phyloP scores from a whole-genome alignment of 1,140 invertebrate genomes.

The Euwallacea fornicatus region DNA sequence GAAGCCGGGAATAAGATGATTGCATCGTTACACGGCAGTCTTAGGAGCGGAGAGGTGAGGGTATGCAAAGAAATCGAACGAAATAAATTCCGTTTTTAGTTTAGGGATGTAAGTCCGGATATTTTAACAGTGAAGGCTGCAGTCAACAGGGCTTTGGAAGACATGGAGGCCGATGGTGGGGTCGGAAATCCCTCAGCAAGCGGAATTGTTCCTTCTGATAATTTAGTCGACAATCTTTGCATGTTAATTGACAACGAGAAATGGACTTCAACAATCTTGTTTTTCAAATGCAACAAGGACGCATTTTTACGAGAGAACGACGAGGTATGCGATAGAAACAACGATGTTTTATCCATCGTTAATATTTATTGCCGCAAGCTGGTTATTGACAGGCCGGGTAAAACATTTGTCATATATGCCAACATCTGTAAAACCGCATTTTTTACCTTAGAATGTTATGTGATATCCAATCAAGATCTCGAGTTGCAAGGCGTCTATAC shows the following conservation, averaged over 20 bases:
- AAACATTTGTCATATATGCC: constrained; percentile 6
- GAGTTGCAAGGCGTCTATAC: constrained; percentile 67
- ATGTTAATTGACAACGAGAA: constrained; percentile 66
- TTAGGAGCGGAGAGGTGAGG: constrained; percentile 56
- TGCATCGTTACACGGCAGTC: constrained; percentile 60
- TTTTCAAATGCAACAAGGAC: constrained; percentile 63
- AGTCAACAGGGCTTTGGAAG: constrained; percentile 59
- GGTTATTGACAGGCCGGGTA: constrained; percentile 68
- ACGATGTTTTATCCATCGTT: constrained; percentile 69
- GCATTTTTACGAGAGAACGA: constrained; percentile 65
- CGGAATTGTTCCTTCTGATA: constrained; percentile 50
- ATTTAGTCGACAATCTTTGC: constrained; percentile 59
- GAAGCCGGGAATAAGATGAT: constrained; percentile 93
- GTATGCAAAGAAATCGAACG: neutral
- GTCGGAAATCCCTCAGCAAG: constrained; percentile 57
- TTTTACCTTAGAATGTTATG: constrained; percentile 47
- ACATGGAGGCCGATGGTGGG: constrained; percentile 61
- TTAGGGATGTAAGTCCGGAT: constrained; percentile 62
- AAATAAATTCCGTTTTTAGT: constrained; percentile 45
- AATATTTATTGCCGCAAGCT: constrained; percentile 72
- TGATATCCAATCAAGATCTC: constrained; percentile 53
- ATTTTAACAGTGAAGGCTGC: constrained; percentile 58
- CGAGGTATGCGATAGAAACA: constrained; percentile 59
- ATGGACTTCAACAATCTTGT: constrained; percentile 64
- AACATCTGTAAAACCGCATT: neutral